Base-by-base conservation (phyloP, 2,113 vertebrate genomes). In the Monarcha castaneiventris region DNA sequence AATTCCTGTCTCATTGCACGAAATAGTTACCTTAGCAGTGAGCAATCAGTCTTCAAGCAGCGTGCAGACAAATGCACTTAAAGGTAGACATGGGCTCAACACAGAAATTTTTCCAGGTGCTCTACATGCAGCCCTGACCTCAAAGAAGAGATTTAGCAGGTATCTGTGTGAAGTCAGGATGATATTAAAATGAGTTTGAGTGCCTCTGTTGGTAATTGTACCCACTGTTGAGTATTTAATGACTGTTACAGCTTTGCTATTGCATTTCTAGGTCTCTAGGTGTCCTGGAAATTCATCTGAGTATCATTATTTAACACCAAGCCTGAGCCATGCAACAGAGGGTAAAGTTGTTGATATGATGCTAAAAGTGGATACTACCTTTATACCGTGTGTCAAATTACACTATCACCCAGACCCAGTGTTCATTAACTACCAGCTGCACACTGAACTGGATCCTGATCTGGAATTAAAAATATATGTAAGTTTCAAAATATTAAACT, bases 401-500 rank as follows among this genome's bases (percentile, higher is more conserved):
- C 96, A 96, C 72, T 98, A 98, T 77, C 96, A 96, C 5, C 96
- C 97, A 51, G 97, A 98, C 85, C 98, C 98, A 46, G 92, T 78
- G 48, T 98, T 98, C 87, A 97, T 96, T 58, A 97, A 96, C 55
- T 98, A 98, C 84, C 97, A 98, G 49, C 96, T 98, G 16, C 96
- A 98, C 46, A 96, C 96, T 9, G 97, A 98, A 77, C 90, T 97
- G 52, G 97, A 98, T 90, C 96, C 96, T 17, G 97, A 98, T 62
- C 51, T 98, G 91, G 98, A 98, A 97, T 94, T 98, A 46, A 98
- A 98, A 97, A 98, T 98, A 92, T 97, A 98, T 66, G 98, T 98
- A 97, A 77, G 97, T 97, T 92, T 94, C 29, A 52, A 69, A 85
- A 52, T 46, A 72, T n/a, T 72, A 44, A 88, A 44, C 13, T 49